Conservation (phyloP, 2,888 invertebrate species). For the Agriopis marginaria region DNA sequence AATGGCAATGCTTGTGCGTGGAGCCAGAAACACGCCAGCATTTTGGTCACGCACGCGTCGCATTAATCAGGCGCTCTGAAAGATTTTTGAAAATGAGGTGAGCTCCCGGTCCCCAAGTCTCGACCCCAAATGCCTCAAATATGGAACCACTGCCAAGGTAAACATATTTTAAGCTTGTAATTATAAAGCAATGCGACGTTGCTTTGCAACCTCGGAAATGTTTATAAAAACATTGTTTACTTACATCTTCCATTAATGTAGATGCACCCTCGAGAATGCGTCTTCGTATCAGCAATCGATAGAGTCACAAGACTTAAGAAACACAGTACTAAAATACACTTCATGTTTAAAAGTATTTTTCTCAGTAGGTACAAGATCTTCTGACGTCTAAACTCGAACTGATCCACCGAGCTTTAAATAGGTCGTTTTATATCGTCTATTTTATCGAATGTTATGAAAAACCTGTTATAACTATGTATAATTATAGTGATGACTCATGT, state of each 20-base stretch:
- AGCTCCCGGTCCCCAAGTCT: too few relatives aligned
- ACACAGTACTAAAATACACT: slow-evolving; percentile 8
- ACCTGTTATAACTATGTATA: background rate
- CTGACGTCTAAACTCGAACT: slow-evolving; percentile 6
- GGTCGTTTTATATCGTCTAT: background rate
- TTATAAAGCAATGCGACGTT: too few relatives aligned
- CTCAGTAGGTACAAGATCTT: background rate
- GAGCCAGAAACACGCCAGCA: too few relatives aligned
- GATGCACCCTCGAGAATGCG: slow-evolving; percentile 58
- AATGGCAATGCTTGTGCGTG: too few relatives aligned
- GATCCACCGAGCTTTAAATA: background rate
- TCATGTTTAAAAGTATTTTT: slow-evolving; percentile 13
- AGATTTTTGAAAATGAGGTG: too few relatives aligned
- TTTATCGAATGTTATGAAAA: background rate
- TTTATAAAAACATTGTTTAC: slow-evolving; percentile 38
- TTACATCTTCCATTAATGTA: slow-evolving; percentile 63
- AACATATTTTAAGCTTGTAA: too few relatives aligned
- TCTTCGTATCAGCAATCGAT: slow-evolving; percentile 11
- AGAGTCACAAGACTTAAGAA: slow-evolving; percentile 12
- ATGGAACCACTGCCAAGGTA: too few relatives aligned
- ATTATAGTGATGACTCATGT: background rate
- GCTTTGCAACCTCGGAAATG: too few relatives aligned
- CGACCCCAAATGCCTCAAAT: too few relatives aligned
- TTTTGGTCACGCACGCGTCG: too few relatives aligned
- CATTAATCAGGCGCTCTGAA: too few relatives aligned